phyloP scores from a whole-genome alignment of 2,797 vertebrate species.

The Sardinella longiceps region DNA sequence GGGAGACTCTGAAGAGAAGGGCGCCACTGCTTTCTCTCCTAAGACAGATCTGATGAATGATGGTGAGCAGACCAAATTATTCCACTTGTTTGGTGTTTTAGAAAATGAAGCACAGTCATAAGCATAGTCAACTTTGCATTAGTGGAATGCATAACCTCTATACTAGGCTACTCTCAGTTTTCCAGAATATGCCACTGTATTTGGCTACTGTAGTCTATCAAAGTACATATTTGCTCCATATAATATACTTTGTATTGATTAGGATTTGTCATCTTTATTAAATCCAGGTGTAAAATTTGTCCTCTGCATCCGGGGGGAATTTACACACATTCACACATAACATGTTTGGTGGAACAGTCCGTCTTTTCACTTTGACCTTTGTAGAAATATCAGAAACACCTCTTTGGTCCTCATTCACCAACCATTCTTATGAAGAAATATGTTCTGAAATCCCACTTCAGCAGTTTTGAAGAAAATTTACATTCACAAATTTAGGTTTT shows the following conservation, averaged over 20 bases:
- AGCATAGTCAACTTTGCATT: background rate
- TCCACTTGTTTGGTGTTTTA: background rate
- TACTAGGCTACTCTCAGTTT: background rate
- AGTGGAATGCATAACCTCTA: background rate
- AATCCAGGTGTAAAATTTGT: no score
- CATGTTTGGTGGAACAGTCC: no score
- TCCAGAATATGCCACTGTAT: background rate
- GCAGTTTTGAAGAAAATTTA: no score
- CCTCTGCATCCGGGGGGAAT: no score
- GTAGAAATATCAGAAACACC: no score
- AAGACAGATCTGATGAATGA: slow-evolving; percentile 41
- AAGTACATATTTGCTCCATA: background rate
- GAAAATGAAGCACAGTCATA: background rate
- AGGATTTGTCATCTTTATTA: no score
- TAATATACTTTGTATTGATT: background rate
- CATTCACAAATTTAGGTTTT: no score
- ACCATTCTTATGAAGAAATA: no score
- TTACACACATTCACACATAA: no score
- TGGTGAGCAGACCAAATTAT: slow-evolving; percentile 51
- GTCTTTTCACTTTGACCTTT: no score
- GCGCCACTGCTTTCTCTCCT: background rate
- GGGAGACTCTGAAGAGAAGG: background rate
- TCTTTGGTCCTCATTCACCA: no score
- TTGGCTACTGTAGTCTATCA: background rate
- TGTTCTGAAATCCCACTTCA: no score